Percentiles rank a stretch among this genome's conserved stretches.
Evolutionary conservation across 2,113 vertebrate genomes (phyloP).

Genomic region (Origma solitaria): DNA sequence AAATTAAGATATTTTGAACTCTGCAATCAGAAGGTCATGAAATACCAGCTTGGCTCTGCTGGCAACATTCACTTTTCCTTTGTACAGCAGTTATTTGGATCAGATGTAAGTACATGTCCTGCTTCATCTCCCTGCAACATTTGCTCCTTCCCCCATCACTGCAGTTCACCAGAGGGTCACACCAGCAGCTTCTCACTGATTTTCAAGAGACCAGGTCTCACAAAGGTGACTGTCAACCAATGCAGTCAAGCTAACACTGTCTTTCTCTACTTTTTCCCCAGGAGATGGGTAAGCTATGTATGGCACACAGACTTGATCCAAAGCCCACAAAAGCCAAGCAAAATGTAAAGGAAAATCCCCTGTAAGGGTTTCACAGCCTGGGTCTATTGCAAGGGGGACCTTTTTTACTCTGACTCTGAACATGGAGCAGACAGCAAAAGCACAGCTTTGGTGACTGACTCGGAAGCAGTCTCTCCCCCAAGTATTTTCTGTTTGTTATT

Average conservation of each 20-base stretch:
- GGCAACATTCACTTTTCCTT: background rate
- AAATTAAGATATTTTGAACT: background rate
- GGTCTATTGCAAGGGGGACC: background rate
- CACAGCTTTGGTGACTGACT: background rate
- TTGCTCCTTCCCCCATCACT: background rate
- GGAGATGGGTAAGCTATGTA: background rate
- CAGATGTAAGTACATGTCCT: slow-evolving; percentile 21
- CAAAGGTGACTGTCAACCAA: background rate
- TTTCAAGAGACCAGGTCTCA: background rate
- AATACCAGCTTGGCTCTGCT: slow-evolving; percentile 10
- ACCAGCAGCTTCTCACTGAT: background rate
- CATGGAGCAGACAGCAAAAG: background rate
- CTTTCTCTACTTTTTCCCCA: background rate
- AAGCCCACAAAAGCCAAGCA: background rate
- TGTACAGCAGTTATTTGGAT: background rate
- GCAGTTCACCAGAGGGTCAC: slow-evolving; percentile 31
- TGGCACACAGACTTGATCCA: background rate
- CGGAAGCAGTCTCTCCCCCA: background rate
- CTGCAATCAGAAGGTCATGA: background rate
- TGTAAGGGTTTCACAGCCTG: background rate
- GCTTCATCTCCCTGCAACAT: slow-evolving; percentile 9
- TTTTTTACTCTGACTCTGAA: background rate
- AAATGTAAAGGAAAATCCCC: background rate
- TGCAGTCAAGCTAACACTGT: background rate
- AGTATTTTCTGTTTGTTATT: background rate